Evolutionary conservation across 1,140 invertebrate genomes (phyloP), one percentile per base, ranked within the genome.

Genomic region (Pseudomyrmex flavicornis): DNA sequence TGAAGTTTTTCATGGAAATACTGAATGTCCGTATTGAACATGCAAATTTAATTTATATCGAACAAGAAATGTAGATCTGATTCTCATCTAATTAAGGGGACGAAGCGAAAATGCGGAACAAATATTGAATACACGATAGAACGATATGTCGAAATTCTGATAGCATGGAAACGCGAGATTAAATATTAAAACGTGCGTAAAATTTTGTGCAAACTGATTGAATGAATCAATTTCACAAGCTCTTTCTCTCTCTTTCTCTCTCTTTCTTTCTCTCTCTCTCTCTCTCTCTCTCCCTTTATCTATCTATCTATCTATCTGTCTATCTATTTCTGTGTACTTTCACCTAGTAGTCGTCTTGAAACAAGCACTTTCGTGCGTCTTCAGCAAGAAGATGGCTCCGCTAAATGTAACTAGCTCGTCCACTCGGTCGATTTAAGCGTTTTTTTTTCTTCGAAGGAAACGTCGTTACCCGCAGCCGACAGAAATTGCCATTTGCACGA

Each of bases 401-500:
- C 66, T 72, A 48, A 20, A 83, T 73, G 54, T 83, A 56, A 83
- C 44, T 59, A 61, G 22, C 56, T 65, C 76, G 52, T 79, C 20
- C 46, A 79, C 52, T 72, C 22, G 44, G 12, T 72, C 44, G 44
- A 80, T 84, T 52, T 58, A 76, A 75, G 73, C 50, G 20, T 50
- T 52, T 10, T 73, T 73, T 17, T 69, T 85, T 12, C 2, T 15
- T 46, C 4, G 12, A 48, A 74, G 44, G 13, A 72, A 70, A 76
- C 48, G 48, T 85, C 80, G 66, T 70, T 83, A 63, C 58, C 58
- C 44, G 22, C 59, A 74, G 48, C 69, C 62, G 54, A 82, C 75
- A 72, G 69, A 82, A 72, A 87, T 73, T 75, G 48, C 70, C 58
- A 56, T 72, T 52, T 73, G 73, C 63, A 15, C 46, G 44, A 69